These are phyloP conservation scores for Brassicogethes aeneus DNA, from an alignment of 2,888 invertebrate genomes.

Conservation along the genomic window DNA sequence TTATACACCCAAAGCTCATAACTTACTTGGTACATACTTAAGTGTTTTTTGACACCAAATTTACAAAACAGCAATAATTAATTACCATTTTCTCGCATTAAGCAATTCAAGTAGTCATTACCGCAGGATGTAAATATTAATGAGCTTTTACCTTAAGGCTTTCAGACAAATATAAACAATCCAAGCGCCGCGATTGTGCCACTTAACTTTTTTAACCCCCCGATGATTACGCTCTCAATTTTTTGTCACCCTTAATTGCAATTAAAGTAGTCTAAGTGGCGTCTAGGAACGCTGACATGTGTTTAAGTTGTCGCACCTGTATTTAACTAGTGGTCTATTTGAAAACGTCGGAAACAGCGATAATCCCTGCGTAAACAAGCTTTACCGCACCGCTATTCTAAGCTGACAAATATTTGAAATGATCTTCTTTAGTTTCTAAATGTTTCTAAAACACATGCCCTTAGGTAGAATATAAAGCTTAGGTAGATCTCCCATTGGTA, in stretches of 20 bases:
- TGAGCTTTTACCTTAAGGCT: slow-evolving; percentile 11
- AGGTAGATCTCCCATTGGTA: too few relatives aligned
- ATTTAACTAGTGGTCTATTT: slow-evolving; percentile 22
- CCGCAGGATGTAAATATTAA: slow-evolving; percentile 5
- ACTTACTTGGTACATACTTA: too few relatives aligned
- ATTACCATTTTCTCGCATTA: neutral
- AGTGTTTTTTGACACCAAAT: too few relatives aligned
- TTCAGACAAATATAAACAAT: slow-evolving; percentile 21
- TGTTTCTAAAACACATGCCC: neutral
- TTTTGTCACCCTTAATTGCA: slow-evolving; percentile 11
- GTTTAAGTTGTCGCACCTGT: slow-evolving; percentile 29
- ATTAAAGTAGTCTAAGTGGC: slow-evolving; percentile 18
- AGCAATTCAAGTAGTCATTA: slow-evolving; percentile 15
- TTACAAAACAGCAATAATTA: neutral
- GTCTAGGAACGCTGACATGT: slow-evolving; percentile 23
- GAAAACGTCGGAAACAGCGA: slow-evolving; percentile 24
- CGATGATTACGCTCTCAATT: slow-evolving; percentile 10
- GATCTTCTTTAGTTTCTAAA: slow-evolving; percentile 8
- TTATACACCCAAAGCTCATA: too few relatives aligned
- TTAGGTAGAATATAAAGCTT: too few relatives aligned
- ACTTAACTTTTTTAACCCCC: slow-evolving; percentile 10
- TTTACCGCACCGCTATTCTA: slow-evolving; percentile 10
- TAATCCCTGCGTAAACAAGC: slow-evolving; percentile 18
- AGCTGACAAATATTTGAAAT: slow-evolving; percentile 13
- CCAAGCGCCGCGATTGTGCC: slow-evolving; percentile 17